Base-by-base conservation (phyloP, 1,140 invertebrate genomes). In the Drosophila kikkawai region DNA sequence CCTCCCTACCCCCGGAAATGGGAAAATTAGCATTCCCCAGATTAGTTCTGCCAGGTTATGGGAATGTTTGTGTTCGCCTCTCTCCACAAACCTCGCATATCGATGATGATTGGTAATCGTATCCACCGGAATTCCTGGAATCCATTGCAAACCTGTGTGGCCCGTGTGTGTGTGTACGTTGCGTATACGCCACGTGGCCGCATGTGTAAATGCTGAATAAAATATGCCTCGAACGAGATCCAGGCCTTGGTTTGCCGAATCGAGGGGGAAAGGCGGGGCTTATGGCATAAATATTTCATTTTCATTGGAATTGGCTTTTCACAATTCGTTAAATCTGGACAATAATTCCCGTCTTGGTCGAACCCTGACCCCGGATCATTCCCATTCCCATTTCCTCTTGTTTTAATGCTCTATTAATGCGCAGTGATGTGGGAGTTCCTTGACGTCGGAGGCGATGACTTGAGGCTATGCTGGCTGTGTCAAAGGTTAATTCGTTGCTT, bases 251-350 rank as follows among this genome's bases (percentile, higher is more conserved):
- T 7, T 15, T 15, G 22, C 15, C 63, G 36, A 56, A 48, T 68
- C 22, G 63, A 15, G 13, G 34, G 29, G 17, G 1, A 17, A n/a
- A 12, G 22, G 26, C 8, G 7, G 47, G 11, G 34, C 26, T 56
- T 29, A n/a, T 71, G 69, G 37, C 67, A 73, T 73, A 42, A 73
- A 73, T 73, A 73, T 59, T 73, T 73, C 42, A 71, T 73, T 59
- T 73, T 73, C 67, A 37, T 73, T 59, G 19, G 55, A 74, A 73
- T 74, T 74, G 70, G 68, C 70, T 74, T 73, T 73, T 73, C 70
- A 60, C 56, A 73, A 60, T 60, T 74, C 70, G 67, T 73, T 73
- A 73, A 73, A 51, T 73, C 69, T 73, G 37, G 53, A 51, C 67
- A 73, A 73, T 73, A 73, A 73, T 73, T 55, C 48, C 34, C 63